Conservation (phyloP, 30 jellyfish, hydroid and myxozoan species). For the Pseudorhiza aurosa region DNA sequence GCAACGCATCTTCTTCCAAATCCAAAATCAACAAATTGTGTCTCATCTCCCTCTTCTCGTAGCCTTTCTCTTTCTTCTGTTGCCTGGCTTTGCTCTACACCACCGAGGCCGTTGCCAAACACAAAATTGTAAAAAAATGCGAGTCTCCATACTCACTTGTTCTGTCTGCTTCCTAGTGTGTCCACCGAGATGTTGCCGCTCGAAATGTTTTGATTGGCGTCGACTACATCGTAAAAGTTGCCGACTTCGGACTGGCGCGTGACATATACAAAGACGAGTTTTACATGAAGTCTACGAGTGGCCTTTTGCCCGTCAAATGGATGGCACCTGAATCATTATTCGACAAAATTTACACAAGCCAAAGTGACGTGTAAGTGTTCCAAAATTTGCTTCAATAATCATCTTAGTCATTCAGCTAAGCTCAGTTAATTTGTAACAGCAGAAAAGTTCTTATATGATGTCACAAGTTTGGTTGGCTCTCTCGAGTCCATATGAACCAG, state of each 20-base stretch:
- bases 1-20: too few relatives aligned
- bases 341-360: slow-evolving; percentile 85
- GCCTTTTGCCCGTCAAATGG: slow-evolving; percentile 98
- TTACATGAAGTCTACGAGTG: slow-evolving; percentile 87
- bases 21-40: too few relatives aligned
- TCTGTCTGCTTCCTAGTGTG: slow-evolving; percentile 71
- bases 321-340: slow-evolving; percentile 97
- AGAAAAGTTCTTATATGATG: too few relatives aligned
- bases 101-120: too few relatives aligned
- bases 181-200: slow-evolving; percentile 97
- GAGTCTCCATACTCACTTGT: neutral
- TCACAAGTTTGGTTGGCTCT: too few relatives aligned
- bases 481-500: too few relatives aligned
- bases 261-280: slow-evolving; percentile 78
- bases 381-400: neutral
- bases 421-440: too few relatives aligned
- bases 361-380: slow-evolving; percentile 95
- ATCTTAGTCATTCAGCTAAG: too few relatives aligned
- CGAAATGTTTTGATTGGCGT: slow-evolving; percentile 92
- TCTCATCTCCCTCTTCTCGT: too few relatives aligned
- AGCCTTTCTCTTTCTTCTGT: neutral
- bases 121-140: too few relatives aligned
- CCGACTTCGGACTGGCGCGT: slow-evolving; percentile 97
- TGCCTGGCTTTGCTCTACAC: neutral
- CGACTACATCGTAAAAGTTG: slow-evolving; percentile 89